Conservation (phyloP, 2,888 invertebrate genomes). For the Iselma pallidipennis region DNA sequence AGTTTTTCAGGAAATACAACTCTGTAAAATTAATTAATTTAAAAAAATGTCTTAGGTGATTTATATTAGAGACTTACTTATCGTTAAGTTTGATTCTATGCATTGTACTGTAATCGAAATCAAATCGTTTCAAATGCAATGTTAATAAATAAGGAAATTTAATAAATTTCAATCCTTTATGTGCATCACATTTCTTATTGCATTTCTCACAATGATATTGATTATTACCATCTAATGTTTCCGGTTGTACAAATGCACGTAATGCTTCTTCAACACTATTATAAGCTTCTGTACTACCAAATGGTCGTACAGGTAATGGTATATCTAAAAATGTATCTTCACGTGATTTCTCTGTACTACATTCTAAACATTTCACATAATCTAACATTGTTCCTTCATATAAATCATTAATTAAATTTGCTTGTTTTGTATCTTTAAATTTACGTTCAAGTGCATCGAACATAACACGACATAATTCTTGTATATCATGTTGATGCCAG, state of each 20-base stretch:
- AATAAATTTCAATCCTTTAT: constrained; percentile 85
- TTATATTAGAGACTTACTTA: constrained; percentile 62
- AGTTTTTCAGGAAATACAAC: constrained; percentile 80
- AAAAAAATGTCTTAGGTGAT: background rate
- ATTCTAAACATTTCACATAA: constrained; percentile 87
- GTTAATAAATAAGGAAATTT: constrained; percentile 86
- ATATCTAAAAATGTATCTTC: constrained; percentile 85
- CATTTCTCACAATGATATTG: constrained; percentile 88
- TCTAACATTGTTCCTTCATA: constrained; percentile 81
- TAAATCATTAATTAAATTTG: constrained; percentile 78
- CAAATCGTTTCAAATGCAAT: constrained; percentile 85
- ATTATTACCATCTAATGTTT: constrained; percentile 80
- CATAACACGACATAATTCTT: constrained; percentile 87
- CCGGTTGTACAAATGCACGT: constrained; percentile 81
- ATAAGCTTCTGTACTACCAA: constrained; percentile 76
- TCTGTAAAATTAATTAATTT: constrained; percentile 56
- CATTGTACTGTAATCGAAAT: constrained; percentile 84
- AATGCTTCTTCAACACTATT: constrained; percentile 82
- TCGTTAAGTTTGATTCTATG: constrained; percentile 87
- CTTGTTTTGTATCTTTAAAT: constrained; percentile 80
- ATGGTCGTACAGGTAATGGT: constrained; percentile 82
- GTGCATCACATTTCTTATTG: constrained; percentile 84
- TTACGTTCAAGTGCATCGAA: constrained; percentile 86
- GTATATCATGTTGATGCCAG: constrained; percentile 92
- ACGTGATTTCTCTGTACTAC: constrained; percentile 79